Conservation (phyloP, 2,113 vertebrate species). For the Prinia subflava region DNA sequence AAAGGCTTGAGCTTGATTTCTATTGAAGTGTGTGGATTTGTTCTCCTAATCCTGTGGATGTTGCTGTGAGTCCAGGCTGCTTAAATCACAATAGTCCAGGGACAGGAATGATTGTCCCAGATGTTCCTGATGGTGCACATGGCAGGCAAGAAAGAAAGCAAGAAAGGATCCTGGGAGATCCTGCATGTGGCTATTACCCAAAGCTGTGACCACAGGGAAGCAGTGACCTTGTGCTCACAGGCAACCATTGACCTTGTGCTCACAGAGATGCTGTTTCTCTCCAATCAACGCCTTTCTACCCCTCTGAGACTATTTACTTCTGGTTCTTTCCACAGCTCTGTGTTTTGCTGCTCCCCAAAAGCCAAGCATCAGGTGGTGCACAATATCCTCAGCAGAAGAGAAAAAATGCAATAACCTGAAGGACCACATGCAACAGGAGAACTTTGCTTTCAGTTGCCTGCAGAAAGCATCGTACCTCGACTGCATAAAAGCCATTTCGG, state of each 20-base stretch:
- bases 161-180: neutral
- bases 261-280: neutral
- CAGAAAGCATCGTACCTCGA: neutral
- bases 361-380: conserved; percentile 70
- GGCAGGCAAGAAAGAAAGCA: neutral
- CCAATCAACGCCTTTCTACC: rapidly evolving
- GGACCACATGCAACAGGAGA: neutral
- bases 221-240: neutral
- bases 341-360: conserved; percentile 58
- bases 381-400: conserved; percentile 59
- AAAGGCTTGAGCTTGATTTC: neutral
- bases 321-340: conserved; percentile 52
- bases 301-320: neutral
- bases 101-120: neutral
- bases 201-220: neutral
- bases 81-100: neutral
- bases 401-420: conserved; percentile 65
- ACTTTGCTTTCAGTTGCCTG: conserved; percentile 43
- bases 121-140: neutral
- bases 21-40: neutral
- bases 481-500: conserved; percentile 70
- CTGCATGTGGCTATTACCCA: rapidly evolving
- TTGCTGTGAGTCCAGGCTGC: neutral
- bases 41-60: neutral
- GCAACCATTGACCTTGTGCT: neutral